Conservation (phyloP, 2,113 vertebrate species). For the Synchiropus splendidus region DNA sequence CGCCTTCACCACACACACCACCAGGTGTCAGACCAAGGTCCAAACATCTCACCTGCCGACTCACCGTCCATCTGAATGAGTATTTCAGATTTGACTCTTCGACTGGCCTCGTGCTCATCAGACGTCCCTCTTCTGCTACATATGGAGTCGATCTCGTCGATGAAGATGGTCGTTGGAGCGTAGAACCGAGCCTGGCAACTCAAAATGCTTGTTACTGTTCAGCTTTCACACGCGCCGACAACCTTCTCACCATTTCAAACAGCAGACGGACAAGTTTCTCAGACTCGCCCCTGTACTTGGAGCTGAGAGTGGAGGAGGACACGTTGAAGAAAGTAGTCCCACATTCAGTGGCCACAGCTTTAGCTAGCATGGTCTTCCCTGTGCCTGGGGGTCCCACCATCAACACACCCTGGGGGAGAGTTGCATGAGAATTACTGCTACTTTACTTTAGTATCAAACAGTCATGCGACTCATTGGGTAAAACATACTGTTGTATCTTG, state of each 20-base stretch:
- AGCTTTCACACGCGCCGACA: not conserved
- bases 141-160: constrained; percentile 97
- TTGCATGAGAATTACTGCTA: too few species aligned
- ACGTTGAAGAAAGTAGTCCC: constrained; percentile 98
- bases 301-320: constrained; percentile 92
- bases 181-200: constrained; percentile 85
- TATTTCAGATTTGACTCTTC: constrained; percentile 92
- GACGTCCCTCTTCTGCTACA: constrained; percentile 92
- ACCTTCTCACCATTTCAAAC: constrained; percentile 88
- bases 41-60: not conserved
- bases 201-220: constrained; percentile 5
- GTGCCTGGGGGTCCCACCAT: constrained; percentile 98
- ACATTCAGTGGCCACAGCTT: constrained; percentile 96
- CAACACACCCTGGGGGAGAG: constrained; percentile 79
- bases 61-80: constrained; percentile 97
- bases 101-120: constrained; percentile 93
- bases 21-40: too few species aligned
- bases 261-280: constrained; percentile 95
- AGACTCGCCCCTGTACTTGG: constrained; percentile 95
- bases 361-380: constrained; percentile 92
- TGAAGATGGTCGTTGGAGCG: constrained; percentile 95
- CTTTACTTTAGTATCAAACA: too few species aligned
- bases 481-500: too few species aligned
- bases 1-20: constrained; percentile 63
- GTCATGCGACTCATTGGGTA: too few species aligned